These are phyloP conservation scores for Siderastrea siderea DNA, from an alignment of 92 coral and sea anemone species.

Conservation along the genomic window DNA sequence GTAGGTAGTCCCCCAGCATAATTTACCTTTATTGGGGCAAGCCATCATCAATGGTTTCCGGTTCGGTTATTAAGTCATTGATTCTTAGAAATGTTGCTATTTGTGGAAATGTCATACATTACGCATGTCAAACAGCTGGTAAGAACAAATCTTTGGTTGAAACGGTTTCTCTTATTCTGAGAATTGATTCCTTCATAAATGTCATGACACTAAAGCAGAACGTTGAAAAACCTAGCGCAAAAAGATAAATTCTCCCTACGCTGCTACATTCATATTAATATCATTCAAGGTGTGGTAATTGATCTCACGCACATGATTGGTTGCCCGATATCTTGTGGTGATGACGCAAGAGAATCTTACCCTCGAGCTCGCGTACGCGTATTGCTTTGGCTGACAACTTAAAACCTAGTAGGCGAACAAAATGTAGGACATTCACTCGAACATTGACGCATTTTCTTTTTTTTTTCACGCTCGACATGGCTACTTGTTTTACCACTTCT, in stretches of 20 bases:
- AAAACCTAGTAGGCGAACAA: background rate
- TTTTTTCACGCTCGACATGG: constrained; percentile 3
- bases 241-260: background rate
- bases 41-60: no score
- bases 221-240: no score
- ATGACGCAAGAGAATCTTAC: background rate
- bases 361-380: no score
- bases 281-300: background rate
- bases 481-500: constrained; percentile 8
- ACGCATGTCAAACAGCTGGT: background rate
- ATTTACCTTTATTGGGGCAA: no score
- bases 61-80: background rate
- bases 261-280: background rate
- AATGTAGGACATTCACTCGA: background rate
- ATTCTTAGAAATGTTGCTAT: constrained; percentile 13
- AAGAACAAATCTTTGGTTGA: constrained; percentile 6
- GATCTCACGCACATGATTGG: constrained; percentile 1
- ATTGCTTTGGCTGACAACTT: no score
- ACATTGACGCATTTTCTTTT: background rate
- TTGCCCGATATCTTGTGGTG: background rate
- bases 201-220: background rate
- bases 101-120: background rate
- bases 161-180: background rate
- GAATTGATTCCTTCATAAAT: constrained; percentile 9
- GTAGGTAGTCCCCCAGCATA: no score